Conservation (phyloP, 2,113 vertebrate species). For the Cyanoramphus novaezelandiae region DNA sequence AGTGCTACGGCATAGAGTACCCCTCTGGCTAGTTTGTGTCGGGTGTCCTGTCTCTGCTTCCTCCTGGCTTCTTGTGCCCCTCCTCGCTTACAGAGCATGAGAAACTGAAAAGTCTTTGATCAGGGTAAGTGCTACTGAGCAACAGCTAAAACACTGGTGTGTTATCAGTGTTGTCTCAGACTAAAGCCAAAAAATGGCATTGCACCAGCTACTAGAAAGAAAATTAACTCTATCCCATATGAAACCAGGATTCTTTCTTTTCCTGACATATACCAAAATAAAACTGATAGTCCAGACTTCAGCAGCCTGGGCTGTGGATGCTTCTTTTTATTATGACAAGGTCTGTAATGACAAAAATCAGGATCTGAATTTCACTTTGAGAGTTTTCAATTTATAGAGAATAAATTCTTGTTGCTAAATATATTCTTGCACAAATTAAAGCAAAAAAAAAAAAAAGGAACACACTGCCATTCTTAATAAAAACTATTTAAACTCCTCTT, state of each 20-base stretch:
- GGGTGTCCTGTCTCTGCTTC: background rate
- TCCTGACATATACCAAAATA: background rate
- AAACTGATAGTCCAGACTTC: background rate
- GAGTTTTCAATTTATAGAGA: background rate
- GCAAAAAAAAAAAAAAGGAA: background rate
- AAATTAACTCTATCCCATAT: background rate
- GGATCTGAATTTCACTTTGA: background rate
- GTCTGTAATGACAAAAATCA: background rate
- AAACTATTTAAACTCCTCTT: background rate
- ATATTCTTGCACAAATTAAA: background rate
- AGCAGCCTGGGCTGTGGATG: background rate
- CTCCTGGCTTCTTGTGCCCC: background rate
- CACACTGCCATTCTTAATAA: background rate
- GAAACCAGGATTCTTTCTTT: background rate
- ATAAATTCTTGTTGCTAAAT: background rate
- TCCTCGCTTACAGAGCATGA: background rate
- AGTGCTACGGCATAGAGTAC: background rate
- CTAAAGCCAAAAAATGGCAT: background rate
- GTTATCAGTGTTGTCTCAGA: background rate
- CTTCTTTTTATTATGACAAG: background rate
- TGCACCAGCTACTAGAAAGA: background rate
- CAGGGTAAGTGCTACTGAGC: background rate
- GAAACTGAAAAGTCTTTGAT: background rate
- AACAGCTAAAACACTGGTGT: background rate
- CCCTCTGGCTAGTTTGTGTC: background rate